A percentile compares a stretch with the other conserved stretches of the same genome.
These are phyloP conservation scores for Sinosuthora webbiana DNA, from an alignment of 2,113 vertebrate genomes.

Conservation along the genomic window DNA sequence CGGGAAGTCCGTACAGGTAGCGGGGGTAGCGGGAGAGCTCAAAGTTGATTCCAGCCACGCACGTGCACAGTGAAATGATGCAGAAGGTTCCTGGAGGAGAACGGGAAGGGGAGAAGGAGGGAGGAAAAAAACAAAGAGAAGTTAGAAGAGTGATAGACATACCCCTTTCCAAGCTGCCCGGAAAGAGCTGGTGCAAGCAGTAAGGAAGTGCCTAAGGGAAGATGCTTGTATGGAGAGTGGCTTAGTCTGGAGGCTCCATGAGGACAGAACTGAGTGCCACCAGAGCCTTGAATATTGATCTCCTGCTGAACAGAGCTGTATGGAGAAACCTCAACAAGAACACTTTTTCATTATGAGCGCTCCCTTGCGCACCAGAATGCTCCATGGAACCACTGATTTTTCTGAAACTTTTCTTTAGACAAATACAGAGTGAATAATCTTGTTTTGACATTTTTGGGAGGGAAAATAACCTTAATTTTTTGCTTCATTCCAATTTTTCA, in stretches of 20 bases:
- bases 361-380: neutral
- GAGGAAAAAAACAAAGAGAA: slow-evolving; percentile 7
- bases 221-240: neutral
- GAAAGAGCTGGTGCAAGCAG: neutral
- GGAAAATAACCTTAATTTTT: neutral
- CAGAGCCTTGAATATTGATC: neutral
- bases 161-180: neutral
- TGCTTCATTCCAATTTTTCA: neutral
- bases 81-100: slow-evolving; percentile 91
- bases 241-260: neutral
- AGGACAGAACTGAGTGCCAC: neutral
- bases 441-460: neutral
- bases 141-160: slow-evolving; percentile 20
- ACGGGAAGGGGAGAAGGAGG: neutral
- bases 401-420: neutral
- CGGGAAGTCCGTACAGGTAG: slow-evolving; percentile 91
- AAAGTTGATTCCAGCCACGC: slow-evolving; percentile 96
- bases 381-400: neutral
- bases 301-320: neutral
- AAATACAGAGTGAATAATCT: neutral
- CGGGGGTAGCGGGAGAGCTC: slow-evolving; percentile 95
- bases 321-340: neutral
- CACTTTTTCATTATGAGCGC: neutral
- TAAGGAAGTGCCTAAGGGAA: neutral
- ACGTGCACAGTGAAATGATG: slow-evolving; percentile 98